A percentile compares a stretch with the other conserved stretches of the same genome.
Evolutionary conservation across 2,797 vertebrate genomes (phyloP).

Genomic region (Catostomus latipinnis): DNA sequence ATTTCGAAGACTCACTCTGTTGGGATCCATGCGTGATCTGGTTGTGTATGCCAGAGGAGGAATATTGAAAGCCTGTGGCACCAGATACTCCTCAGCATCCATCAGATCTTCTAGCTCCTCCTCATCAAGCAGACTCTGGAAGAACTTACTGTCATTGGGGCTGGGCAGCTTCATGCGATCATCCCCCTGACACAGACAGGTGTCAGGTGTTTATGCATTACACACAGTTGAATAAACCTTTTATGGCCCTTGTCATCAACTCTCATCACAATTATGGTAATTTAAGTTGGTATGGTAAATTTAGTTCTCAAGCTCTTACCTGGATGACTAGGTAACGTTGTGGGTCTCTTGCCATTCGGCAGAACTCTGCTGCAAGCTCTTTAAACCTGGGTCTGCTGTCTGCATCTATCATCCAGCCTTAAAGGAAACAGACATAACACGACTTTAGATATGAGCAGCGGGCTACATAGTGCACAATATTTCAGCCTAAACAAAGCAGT

Average conservation of each 20-base stretch:
- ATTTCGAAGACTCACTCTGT: constrained; percentile 83
- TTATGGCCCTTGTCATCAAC: not conserved
- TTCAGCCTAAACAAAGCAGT: constrained; percentile 1
- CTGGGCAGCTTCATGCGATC: constrained; percentile 98
- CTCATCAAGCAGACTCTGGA: constrained; percentile 96
- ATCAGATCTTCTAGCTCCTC: constrained; percentile 96
- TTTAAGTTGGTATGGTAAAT: not conserved
- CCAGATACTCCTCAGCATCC: constrained; percentile 98
- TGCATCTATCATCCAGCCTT: constrained; percentile 99
- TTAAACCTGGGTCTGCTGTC: constrained; percentile 98
- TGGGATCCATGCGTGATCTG: constrained; percentile 89
- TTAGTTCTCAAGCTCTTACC: constrained; percentile 72
- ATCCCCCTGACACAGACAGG: constrained; percentile 83
- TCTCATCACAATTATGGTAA: not conserved
- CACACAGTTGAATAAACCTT: not conserved
- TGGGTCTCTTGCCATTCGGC: constrained; percentile 97
- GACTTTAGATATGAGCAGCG: not conserved
- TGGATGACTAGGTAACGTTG: constrained; percentile 98
- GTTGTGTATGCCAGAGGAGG: constrained; percentile 93
- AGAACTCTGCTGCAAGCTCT: constrained; percentile 97
- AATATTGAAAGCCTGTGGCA: constrained; percentile 91
- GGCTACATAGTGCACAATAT: not conserved
- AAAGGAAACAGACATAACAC: not conserved
- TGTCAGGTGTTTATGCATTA: not conserved
- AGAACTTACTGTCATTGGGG: constrained; percentile 98